Evolutionary conservation across 2,113 vertebrate genomes (phyloP).

Genomic region (Fregata magnificens): DNA sequence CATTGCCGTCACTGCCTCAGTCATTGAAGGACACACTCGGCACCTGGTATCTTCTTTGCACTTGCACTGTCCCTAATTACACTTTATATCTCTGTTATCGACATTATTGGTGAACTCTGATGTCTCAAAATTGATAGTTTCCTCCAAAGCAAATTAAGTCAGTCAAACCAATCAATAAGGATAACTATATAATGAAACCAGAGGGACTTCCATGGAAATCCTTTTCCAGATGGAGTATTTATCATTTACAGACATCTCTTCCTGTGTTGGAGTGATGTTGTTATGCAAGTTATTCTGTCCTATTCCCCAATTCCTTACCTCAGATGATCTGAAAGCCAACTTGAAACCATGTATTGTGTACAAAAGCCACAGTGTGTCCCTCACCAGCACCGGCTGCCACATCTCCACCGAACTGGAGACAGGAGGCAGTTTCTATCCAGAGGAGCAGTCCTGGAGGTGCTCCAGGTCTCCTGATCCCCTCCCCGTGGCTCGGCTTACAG

Average conservation of each 20-base stretch:
- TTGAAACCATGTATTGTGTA: background rate
- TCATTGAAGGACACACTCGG: background rate
- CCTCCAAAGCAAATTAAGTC: conserved; percentile 24
- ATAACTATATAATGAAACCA: background rate
- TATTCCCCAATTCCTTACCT: background rate
- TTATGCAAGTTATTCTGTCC: background rate
- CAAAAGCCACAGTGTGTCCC: background rate
- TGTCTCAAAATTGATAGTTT: background rate
- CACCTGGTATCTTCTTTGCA: background rate
- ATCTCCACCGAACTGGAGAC: background rate
- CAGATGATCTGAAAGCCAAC: background rate
- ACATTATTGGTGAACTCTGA: background rate
- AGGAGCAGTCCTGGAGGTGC: background rate
- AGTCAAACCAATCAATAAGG: conserved; percentile 3
- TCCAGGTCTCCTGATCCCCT: background rate
- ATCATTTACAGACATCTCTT: background rate
- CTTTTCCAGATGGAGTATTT: background rate
- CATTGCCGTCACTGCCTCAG: background rate
- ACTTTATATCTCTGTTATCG: background rate
- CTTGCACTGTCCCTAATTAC: background rate
- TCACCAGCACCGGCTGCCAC: background rate
- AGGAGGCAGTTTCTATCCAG: background rate
- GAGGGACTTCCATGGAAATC: background rate
- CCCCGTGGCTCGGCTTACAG: background rate
- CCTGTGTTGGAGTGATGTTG: background rate